A percentile compares a stretch with the other conserved stretches of the same genome.
phyloP scores from a whole-genome alignment of 2,113 vertebrate genomes.

The Planiliza haematocheilus region DNA sequence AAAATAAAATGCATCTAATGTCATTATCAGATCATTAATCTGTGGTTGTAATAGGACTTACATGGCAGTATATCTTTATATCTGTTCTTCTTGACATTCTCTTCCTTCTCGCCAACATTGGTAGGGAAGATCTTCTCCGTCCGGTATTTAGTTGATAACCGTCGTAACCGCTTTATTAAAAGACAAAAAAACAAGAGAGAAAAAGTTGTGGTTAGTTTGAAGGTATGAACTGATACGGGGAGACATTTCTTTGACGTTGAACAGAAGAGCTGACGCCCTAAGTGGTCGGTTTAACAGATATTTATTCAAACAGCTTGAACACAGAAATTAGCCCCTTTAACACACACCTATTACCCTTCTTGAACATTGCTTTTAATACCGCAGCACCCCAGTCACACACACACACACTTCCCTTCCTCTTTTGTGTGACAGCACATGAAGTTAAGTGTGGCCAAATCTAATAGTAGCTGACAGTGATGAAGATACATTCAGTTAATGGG shows the following conservation, averaged over 20 bases:
- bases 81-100: conserved; percentile 99
- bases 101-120: conserved; percentile 94
- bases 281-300: background rate
- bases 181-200: conserved; percentile 5
- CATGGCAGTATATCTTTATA: conserved; percentile 99
- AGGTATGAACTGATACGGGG: background rate
- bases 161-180: conserved; percentile 91
- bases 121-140: conserved; percentile 98
- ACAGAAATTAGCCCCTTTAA: background rate
- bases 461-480: conserved; percentile 59
- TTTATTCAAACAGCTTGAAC: background rate
- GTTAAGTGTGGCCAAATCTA: conserved; percentile 38
- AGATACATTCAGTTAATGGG: conserved; percentile 52
- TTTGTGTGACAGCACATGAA: conserved; percentile 10
- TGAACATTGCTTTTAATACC: background rate
- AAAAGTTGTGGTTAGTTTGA: no score
- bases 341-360: background rate
- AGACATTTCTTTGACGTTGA: no score
- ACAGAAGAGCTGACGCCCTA: no score
- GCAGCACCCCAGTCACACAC: background rate
- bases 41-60: conserved; percentile 79
- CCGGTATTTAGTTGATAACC: conserved; percentile 97
- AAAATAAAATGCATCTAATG: background rate
- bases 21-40: background rate
- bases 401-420: background rate